Evolutionary conservation across 2,888 invertebrate genomes (phyloP).

Genomic region (Galerucella pusilla): DNA sequence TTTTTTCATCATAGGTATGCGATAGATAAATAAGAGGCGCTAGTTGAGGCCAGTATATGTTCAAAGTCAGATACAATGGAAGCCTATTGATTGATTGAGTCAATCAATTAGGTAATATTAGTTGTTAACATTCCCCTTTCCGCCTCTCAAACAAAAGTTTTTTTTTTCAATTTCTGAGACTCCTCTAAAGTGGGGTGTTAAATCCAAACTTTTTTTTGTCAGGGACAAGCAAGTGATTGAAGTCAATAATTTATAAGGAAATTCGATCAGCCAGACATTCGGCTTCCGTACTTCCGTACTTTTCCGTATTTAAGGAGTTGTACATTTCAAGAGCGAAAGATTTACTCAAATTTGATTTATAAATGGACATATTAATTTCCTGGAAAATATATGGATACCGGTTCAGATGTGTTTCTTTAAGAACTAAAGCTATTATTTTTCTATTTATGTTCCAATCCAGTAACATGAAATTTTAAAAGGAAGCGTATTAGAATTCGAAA

Average conservation of each 20-base stretch:
- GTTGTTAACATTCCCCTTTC: not conserved
- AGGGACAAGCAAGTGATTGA: conserved; percentile 13
- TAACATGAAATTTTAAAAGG: too few relatives aligned
- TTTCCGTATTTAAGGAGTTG: conserved; percentile 14
- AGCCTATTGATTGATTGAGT: not conserved
- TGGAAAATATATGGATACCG: too few relatives aligned
- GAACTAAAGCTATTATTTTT: too few relatives aligned
- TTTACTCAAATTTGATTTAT: conserved; percentile 9
- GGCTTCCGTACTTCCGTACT: conserved; percentile 22
- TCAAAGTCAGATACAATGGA: not conserved
- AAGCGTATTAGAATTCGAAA: too few relatives aligned
- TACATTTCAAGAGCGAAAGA: conserved; percentile 9
- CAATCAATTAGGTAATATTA: not conserved
- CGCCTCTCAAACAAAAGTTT: not conserved
- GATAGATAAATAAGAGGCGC: too few relatives aligned
- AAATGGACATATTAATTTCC: not conserved
- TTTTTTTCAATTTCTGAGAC: not conserved
- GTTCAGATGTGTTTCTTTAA: too few relatives aligned
- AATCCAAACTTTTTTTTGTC: not conserved
- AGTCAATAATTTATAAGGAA: conserved; percentile 26
- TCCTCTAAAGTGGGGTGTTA: not conserved
- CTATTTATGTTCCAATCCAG: too few relatives aligned
- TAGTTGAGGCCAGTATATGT: too few relatives aligned
- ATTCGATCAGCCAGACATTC: conserved; percentile 23
- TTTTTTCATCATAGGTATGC: too few relatives aligned